Base-by-base conservation (phyloP, 2,113 vertebrate genomes). In the Crotalus horridus region DNA sequence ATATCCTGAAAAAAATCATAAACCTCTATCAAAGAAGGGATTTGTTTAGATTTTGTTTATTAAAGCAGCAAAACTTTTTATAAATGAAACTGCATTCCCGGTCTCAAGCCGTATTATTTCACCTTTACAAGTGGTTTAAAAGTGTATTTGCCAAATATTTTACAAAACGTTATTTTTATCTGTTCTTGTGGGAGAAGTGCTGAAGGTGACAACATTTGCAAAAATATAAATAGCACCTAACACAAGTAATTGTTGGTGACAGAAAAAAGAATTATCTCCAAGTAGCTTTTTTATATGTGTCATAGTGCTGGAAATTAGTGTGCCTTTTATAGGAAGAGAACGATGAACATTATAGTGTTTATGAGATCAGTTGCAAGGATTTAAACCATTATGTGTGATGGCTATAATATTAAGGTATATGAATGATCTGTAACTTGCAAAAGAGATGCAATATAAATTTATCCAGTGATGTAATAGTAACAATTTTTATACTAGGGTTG, bases 181-280 rank as follows among this genome's bases (percentile, higher is more conserved):
- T 64, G 9, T 91, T 93, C 90, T 95, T 59, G 9, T 93, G 87
- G 93, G 88, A 87, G 69, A 96, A 95, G 93, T 97, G 91, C 10
- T 93, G 51, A 61, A 53, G 21, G 89, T 95, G 95, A 93, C 0
- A 90, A 94, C 3, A 92, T 93, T 94, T 95, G 55, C 15, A 55
- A 94, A 88, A 96, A 92, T 23, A 96, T 51, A 92, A 93, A 92
- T 81, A 95, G 91, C 86, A 95, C 61, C 56, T 93, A 92, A 0
- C 29, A 86, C n/a, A 51, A 85, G 59, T 93, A 94, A 94, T 93
- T 96, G 91, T 91, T 95, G 91, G 20, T 93, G 20, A 95, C 93
- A 95, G 59, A 94, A 91, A 95, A 90, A 48, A 87, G 87, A 15
- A 64, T 29, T 94, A 95, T 61, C 51, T 92, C n/a, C 89, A 93